Evolutionary conservation across 2,888 invertebrate species (phyloP).

Genomic region (Leucania comma): DNA sequence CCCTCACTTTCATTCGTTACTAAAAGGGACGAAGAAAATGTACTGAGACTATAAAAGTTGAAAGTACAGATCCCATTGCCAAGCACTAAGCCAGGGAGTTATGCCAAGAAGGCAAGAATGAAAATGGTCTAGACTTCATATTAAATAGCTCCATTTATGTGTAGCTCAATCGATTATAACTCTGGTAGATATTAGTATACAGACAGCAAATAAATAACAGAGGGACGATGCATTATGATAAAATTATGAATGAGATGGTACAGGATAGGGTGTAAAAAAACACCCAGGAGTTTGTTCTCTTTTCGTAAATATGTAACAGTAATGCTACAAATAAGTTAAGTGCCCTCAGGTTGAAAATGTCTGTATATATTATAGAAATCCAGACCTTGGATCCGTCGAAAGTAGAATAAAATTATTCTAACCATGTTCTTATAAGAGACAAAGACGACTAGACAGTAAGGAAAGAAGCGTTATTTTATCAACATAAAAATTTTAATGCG

Average conservation of each 20-base stretch:
- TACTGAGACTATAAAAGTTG: slow-evolving; percentile 1
- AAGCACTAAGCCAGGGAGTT: slow-evolving; percentile 1
- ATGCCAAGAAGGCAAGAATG: slow-evolving; percentile 17
- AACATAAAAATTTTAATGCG: slow-evolving; percentile 36
- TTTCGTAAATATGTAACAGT: not conserved
- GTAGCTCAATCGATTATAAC: not conserved
- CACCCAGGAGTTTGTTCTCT: not conserved
- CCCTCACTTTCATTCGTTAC: slow-evolving; percentile 11
- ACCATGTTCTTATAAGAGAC: slow-evolving; percentile 3
- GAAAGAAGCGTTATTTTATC: slow-evolving; percentile 50
- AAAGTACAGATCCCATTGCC: slow-evolving; percentile 11
- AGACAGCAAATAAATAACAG: not conserved
- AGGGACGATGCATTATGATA: not conserved
- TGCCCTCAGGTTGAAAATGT: not conserved
- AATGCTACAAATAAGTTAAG: not conserved
- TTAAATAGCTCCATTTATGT: not conserved
- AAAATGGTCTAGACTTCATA: slow-evolving; percentile 18
- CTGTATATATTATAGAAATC: not conserved
- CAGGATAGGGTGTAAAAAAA: not conserved
- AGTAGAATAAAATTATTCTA: not conserved
- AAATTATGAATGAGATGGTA: not conserved
- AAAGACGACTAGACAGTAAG: slow-evolving; percentile 32
- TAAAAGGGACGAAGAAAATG: slow-evolving; percentile 17
- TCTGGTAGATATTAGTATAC: not conserved
- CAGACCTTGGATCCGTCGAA: not conserved